A percentile compares a stretch with the other conserved stretches of the same genome.
These are phyloP conservation scores for Anisognathus igniventris DNA, from an alignment of 2,797 vertebrate genomes.

Conservation along the genomic window DNA sequence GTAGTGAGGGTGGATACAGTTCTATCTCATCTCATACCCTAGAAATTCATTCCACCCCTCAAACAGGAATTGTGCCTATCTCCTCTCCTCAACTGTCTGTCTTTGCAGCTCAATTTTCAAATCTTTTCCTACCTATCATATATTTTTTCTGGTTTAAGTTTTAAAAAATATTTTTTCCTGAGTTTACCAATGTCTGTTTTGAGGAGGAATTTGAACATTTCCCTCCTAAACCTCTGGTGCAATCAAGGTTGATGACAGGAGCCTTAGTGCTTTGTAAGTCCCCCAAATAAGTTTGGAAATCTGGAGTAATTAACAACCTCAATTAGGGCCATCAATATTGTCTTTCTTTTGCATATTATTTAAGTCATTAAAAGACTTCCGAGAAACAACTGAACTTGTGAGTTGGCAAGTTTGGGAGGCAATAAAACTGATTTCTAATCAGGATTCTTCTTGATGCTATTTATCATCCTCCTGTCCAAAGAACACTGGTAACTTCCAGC, in stretches of 20 bases:
- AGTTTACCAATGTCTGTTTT: background rate
- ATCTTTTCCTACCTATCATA: background rate
- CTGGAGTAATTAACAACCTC: background rate
- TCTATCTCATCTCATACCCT: background rate
- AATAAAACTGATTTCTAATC: constrained; percentile 18
- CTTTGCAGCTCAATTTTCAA: background rate
- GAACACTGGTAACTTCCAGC: background rate
- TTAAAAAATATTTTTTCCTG: background rate
- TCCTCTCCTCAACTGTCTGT: background rate
- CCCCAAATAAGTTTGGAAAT: background rate
- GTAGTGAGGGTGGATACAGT: background rate
- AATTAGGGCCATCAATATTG: background rate
- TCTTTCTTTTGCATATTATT: background rate
- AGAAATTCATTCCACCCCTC: background rate
- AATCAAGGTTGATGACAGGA: background rate
- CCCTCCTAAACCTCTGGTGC: background rate
- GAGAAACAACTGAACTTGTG: background rate
- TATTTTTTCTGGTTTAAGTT: background rate
- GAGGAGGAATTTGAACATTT: background rate
- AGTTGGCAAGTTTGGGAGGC: background rate
- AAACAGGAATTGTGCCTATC: background rate
- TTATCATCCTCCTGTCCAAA: background rate
- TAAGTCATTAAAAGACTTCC: background rate
- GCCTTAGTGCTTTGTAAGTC: background rate
- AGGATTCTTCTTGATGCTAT: background rate